Evolutionary conservation across 35 echinoderm and acorn worm genomes (phyloP).

Genomic region (Apostichopus japonicus): DNA sequence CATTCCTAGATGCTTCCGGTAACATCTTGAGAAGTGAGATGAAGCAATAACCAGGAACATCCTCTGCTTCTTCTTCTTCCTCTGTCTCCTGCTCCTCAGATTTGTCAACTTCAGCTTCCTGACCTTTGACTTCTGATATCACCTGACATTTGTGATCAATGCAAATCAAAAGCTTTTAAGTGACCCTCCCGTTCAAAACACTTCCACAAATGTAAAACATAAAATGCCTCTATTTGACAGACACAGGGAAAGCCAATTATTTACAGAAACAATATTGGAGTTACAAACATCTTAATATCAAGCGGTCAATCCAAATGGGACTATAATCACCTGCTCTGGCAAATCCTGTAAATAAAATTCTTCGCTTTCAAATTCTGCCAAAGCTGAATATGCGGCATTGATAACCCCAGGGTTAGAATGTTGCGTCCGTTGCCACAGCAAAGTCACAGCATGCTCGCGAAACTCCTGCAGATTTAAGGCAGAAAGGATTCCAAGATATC

Average conservation of each 20-base stretch:
- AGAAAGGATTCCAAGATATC: no score
- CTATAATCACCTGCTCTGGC: slow-evolving; percentile 60
- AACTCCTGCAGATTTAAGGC: slow-evolving; percentile 52
- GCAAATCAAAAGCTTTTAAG: no score
- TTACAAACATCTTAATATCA: no score
- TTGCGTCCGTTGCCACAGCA: slow-evolving; percentile 49
- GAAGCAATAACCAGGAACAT: slow-evolving; percentile 54
- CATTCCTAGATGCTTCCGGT: neutral
- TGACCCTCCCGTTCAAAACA: no score
- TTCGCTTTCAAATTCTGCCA: slow-evolving; percentile 68
- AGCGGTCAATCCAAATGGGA: neutral
- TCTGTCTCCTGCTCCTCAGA: slow-evolving; percentile 2
- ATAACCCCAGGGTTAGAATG: slow-evolving; percentile 28
- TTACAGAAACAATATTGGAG: no score
- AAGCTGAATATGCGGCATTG: slow-evolving; percentile 64
- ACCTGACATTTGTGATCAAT: neutral
- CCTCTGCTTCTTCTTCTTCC: slow-evolving; percentile 44
- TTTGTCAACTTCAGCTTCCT: neutral
- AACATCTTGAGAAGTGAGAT: neutral
- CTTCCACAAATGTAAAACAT: no score
- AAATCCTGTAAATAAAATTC: slow-evolving; percentile 74
- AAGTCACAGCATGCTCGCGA: slow-evolving; percentile 37
- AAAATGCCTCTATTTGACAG: no score
- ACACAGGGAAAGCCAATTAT: no score
- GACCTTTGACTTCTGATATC: neutral